These are phyloP conservation scores for Campoplex nolae DNA, from an alignment of 2,888 invertebrate genomes.

Conservation along the genomic window DNA sequence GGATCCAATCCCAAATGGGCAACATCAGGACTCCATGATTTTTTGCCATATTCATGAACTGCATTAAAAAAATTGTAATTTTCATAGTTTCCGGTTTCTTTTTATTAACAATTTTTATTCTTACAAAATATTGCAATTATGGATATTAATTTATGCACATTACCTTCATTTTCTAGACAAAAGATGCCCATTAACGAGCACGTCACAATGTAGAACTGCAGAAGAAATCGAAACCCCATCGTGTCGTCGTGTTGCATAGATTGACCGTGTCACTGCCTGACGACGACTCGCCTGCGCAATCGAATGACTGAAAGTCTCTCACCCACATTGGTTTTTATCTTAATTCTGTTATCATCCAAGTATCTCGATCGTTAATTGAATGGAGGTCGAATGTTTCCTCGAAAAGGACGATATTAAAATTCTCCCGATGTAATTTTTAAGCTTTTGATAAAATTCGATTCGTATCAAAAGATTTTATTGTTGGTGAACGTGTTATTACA, in stretches of 20 bases:
- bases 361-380: constrained; percentile 57
- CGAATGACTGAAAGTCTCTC: constrained; percentile 22
- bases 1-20: constrained; percentile 41
- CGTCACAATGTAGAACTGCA: constrained; percentile 40
- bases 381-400: constrained; percentile 18
- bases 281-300: constrained; percentile 48
- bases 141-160: not conserved
- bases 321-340: constrained; percentile 53
- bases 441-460: not conserved
- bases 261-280: constrained; percentile 34
- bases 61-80: not conserved
- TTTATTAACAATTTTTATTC: not conserved
- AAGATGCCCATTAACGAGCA: constrained; percentile 10
- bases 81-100: not conserved
- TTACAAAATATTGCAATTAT: not conserved
- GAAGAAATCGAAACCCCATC: constrained; percentile 34
- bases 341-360: constrained; percentile 50
- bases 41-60: not conserved
- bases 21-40: not conserved
- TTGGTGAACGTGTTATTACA: not conserved
- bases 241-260: not conserved
- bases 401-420: constrained; percentile 7
- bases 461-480: not conserved
- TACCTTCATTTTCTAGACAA: constrained; percentile 29
- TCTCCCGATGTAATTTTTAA: not conserved